Percentiles rank a stretch among this genome's conserved stretches.
These are phyloP conservation scores for Anguilla rostrata DNA, from an alignment of 2,113 vertebrate species.

Conservation along the genomic window DNA sequence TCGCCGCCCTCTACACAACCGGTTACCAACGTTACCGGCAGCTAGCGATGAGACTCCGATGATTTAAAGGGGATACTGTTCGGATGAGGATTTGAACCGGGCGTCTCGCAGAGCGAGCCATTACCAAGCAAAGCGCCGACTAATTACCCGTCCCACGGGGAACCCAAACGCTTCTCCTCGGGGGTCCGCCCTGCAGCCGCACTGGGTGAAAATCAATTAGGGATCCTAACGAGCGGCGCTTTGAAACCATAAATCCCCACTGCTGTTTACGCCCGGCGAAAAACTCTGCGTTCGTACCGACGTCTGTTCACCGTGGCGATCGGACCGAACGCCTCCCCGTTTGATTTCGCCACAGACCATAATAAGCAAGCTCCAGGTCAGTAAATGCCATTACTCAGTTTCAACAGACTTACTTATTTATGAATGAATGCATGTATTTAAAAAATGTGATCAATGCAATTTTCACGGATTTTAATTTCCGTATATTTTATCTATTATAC, in stretches of 20 bases:
- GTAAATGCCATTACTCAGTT: too few species aligned
- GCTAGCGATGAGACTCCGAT: background rate
- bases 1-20: too few species aligned
- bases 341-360: too few species aligned
- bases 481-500: too few species aligned
- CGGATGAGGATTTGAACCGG: conserved; percentile 13
- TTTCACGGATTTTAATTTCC: too few species aligned
- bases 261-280: background rate
- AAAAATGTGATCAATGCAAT: too few species aligned
- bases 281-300: background rate
- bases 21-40: too few species aligned
- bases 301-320: background rate
- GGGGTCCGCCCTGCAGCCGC: conserved; percentile 48
- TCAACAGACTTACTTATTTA: too few species aligned
- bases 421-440: too few species aligned
- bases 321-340: background rate
- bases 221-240: conserved; percentile 50
- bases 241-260: conserved; percentile 8
- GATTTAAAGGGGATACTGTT: background rate
- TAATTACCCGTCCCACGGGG: conserved; percentile 66
- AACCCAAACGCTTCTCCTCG: conserved; percentile 61
- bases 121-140: conserved; percentile 61
- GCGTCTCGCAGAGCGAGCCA: conserved; percentile 56
- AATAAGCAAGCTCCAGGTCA: too few species aligned
- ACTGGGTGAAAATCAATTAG: conserved; percentile 59